phyloP scores from a whole-genome alignment of 2,888 invertebrate genomes.

The Ganaspis brasiliensis region DNA sequence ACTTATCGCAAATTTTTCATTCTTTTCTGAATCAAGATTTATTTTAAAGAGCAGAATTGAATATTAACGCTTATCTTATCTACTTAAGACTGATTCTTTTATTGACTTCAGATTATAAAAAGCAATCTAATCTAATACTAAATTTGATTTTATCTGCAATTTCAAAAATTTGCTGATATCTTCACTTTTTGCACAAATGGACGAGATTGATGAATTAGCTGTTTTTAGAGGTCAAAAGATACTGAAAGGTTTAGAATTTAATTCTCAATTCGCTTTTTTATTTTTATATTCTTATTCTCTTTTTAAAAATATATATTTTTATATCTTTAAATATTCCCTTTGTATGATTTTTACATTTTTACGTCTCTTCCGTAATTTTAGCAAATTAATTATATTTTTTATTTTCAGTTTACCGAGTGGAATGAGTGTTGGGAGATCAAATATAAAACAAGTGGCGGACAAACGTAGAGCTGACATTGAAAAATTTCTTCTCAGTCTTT shows the following conservation, averaged over 20 bases:
- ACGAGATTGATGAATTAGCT: no score
- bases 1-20: not conserved
- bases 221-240: no score
- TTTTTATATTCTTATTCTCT: no score
- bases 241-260: no score
- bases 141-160: conserved; percentile 6
- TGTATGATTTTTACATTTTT: no score
- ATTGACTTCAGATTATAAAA: not conserved
- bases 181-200: not conserved
- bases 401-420: conserved; percentile 86
- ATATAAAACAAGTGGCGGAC: conserved; percentile 97
- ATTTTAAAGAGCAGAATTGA: not conserved
- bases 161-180: not conserved
- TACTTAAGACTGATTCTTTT: not conserved
- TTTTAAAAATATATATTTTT: no score
- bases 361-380: no score
- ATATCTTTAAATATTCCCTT: no score
- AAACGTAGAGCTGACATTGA: conserved; percentile 94
- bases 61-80: conserved; percentile 13
- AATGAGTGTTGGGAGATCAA: conserved; percentile 93
- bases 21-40: conserved; percentile 1
- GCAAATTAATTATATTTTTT: no score
- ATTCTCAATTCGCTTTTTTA: no score
- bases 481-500: conserved; percentile 92
- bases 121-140: not conserved